Evolutionary conservation across 2,113 vertebrate genomes (phyloP).

Genomic region (Irena cyanogastra): DNA sequence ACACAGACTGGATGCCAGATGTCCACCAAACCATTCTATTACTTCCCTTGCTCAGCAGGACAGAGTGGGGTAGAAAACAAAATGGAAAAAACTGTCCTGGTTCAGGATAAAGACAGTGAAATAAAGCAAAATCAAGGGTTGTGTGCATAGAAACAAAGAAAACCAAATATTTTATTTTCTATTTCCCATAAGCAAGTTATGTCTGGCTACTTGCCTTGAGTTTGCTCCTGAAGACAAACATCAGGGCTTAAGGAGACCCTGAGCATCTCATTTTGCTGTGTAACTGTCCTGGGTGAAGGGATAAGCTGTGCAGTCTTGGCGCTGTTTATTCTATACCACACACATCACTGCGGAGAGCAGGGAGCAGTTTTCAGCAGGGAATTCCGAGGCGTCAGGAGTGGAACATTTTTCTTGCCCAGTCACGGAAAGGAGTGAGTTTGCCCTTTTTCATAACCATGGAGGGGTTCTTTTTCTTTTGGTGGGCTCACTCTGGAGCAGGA

Average conservation of each 20-base stretch:
- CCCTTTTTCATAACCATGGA: accelerated
- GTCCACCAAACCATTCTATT: background rate
- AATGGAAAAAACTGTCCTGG: background rate
- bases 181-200: background rate
- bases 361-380: background rate
- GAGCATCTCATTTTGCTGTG: background rate
- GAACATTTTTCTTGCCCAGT: background rate
- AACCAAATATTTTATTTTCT: background rate
- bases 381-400: too few relatives aligned
- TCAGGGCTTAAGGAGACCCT: background rate
- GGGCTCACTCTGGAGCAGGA: accelerated
- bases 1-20: background rate
- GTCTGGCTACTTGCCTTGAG: background rate
- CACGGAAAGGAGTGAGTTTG: background rate
- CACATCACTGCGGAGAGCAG: accelerated
- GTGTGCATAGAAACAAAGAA: background rate
- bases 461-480: background rate
- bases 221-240: background rate
- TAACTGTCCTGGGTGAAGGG: too few relatives aligned
- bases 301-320: background rate
- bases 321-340: background rate
- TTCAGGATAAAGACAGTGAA: background rate
- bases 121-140: background rate
- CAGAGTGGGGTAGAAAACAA: background rate
- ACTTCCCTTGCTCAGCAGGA: background rate